A percentile compares a stretch with the other conserved stretches of the same genome.
These are phyloP conservation scores for Euleptes europaea DNA, from an alignment of 2,113 vertebrate species.

Conservation along the genomic window DNA sequence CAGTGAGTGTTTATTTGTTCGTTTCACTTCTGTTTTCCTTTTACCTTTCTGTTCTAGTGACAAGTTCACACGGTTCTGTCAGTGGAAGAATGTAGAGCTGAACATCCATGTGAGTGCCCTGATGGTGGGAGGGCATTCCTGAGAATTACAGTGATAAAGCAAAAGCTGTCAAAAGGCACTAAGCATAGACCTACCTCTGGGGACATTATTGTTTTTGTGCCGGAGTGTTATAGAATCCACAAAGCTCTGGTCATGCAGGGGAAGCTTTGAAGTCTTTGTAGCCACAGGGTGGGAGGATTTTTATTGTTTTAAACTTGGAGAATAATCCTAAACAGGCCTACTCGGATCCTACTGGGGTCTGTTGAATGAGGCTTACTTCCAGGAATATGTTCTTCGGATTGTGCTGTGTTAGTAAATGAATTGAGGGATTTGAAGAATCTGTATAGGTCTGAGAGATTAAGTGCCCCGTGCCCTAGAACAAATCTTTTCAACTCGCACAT, in stretches of 20 bases:
- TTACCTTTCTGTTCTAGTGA: conserved; percentile 66
- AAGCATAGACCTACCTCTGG: not conserved
- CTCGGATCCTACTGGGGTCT: no score
- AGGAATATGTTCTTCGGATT: no score
- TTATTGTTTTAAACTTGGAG: not conserved
- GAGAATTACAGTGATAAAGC: not conserved
- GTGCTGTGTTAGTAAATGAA: not conserved
- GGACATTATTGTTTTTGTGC: not conserved
- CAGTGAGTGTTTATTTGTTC: not conserved
- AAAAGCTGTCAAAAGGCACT: not conserved
- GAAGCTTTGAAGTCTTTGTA: not conserved
- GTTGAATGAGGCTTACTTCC: no score
- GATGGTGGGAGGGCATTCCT: not conserved
- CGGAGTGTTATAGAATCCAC: not conserved
- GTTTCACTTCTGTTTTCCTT: not conserved
- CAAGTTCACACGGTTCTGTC: conserved; percentile 80
- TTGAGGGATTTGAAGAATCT: no score
- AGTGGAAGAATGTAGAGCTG: conserved; percentile 83
- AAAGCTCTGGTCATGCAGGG: not conserved
- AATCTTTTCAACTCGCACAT: no score
- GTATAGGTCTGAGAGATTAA: not conserved
- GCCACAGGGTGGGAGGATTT: not conserved
- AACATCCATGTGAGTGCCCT: conserved; percentile 79
- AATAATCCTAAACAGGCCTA: no score
- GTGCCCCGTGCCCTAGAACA: not conserved